Percentiles rank a stretch among this genome's conserved stretches.
phyloP scores from a whole-genome alignment of 2,888 invertebrate species.

The Epinotia nisella region DNA sequence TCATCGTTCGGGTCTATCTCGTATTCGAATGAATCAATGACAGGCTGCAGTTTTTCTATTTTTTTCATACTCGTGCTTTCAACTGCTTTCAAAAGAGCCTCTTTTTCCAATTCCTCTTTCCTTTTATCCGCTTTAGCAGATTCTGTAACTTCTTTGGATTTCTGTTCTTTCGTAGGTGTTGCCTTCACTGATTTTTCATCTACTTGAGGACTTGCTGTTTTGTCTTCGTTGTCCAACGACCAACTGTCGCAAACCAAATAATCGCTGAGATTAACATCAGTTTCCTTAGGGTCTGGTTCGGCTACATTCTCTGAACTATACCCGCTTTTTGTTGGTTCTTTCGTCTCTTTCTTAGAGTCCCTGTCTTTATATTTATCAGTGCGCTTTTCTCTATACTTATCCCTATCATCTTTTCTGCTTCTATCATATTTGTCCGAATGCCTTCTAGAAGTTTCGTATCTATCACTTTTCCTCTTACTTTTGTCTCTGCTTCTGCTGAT shows the following conservation, averaged over 20 bases:
- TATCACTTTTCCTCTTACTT: conserved; percentile 52
- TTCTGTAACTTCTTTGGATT: conserved; percentile 54
- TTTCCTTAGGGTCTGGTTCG: conserved; percentile 58
- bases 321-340: conserved; percentile 11
- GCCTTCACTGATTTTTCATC: conserved; percentile 56
- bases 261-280: conserved; percentile 73
- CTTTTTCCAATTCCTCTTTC: conserved; percentile 47
- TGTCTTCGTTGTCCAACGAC: conserved; percentile 78
- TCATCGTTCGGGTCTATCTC: conserved; percentile 75
- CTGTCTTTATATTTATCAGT: conserved; percentile 20
- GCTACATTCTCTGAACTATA: conserved; percentile 43
- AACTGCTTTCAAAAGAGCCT: conserved; percentile 34
- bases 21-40: conserved; percentile 74
- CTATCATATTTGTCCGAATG: conserved; percentile 46
- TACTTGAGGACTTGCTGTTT: conserved; percentile 63
- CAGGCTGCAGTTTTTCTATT: conserved; percentile 70
- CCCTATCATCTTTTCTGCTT: conserved; percentile 53
- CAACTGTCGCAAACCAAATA: conserved; percentile 80
- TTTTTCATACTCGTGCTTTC: conserved; percentile 51
- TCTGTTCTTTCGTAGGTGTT: conserved; percentile 48
- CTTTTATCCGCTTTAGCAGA: conserved; percentile 52
- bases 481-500: conserved; percentile 46
- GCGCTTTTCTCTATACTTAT: conserved; percentile 47
- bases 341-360: conserved; percentile 48
- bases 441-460: conserved; percentile 51